Conservation (phyloP, 2,888 invertebrate species). For the Chalcis sispes region DNA sequence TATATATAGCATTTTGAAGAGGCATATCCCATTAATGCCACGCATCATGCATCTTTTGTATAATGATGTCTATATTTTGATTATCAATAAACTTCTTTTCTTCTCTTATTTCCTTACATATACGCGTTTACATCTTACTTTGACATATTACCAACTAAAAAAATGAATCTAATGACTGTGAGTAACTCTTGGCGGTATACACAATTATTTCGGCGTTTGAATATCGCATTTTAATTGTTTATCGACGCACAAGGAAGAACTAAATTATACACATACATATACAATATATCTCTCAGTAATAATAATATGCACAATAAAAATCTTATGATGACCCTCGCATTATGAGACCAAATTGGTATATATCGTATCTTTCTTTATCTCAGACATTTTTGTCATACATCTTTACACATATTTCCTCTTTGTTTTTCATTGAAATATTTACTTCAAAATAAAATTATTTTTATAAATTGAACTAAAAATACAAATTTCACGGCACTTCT, state of each 20-base stretch:
- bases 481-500: conserved; percentile 19
- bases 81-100: conserved; percentile 30
- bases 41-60: conserved; percentile 6
- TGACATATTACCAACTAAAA: conserved; percentile 71
- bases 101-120: conserved; percentile 54
- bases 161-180: conserved; percentile 74
- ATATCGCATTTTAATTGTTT: conserved; percentile 41
- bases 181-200: conserved; percentile 65
- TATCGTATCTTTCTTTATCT: conserved; percentile 1
- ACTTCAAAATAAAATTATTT: conserved; percentile 32
- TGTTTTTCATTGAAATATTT: conserved; percentile 11
- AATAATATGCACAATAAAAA: conserved; percentile 53
- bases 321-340: conserved; percentile 35
- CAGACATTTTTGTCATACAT: conserved; percentile 15
- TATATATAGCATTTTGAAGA: conserved; percentile 43
- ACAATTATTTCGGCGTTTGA: conserved; percentile 47
- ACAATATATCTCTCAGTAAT: conserved; percentile 42
- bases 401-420: conserved; percentile 3
- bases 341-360: conserved; percentile 43
- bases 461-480: conserved; percentile 29
- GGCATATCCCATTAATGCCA: conserved; percentile 31
- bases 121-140: conserved; percentile 46
- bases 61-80: conserved; percentile 35
- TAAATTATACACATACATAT: conserved; percentile 46
- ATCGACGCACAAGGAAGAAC: conserved; percentile 45